Evolutionary conservation across 1,140 invertebrate species (phyloP).

Genomic region (Eueides isabella): DNA sequence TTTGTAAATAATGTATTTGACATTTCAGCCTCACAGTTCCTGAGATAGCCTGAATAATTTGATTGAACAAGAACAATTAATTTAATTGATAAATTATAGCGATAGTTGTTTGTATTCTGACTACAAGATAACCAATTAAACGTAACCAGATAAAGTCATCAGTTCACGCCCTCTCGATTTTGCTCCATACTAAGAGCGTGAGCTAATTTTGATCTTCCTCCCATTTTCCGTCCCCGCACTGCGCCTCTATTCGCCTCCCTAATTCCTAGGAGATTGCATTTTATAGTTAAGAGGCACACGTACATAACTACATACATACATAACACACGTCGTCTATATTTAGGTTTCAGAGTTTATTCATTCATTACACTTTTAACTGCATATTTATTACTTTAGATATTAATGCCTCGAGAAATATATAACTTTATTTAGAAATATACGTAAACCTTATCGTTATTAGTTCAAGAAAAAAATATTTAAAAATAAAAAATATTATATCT

Average conservation of each 20-base stretch:
- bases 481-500: too few species aligned
- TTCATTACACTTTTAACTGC: too few species aligned
- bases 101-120: neutral
- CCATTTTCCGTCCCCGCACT: constrained; percentile 1
- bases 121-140: constrained; percentile 20
- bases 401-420: too few species aligned
- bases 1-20: neutral
- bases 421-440: too few species aligned
- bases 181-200: constrained; percentile 21
- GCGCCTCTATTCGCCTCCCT: constrained; percentile 19
- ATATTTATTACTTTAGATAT: too few species aligned
- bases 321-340: neutral
- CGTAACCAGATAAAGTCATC: constrained; percentile 30
- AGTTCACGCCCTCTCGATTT: constrained; percentile 30
- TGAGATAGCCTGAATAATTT: neutral
- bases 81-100: neutral
- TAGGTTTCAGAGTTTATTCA: too few species aligned
- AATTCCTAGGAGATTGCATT: constrained; percentile 53
- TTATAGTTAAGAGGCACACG: constrained; percentile 32
- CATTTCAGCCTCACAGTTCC: neutral
- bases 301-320: neutral
- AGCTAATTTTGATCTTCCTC: constrained; percentile 28
- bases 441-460: too few species aligned
- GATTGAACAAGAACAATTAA: neutral
- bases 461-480: too few species aligned